phyloP scores from a whole-genome alignment of 1,140 invertebrate species.

The Drosophila funebris region DNA sequence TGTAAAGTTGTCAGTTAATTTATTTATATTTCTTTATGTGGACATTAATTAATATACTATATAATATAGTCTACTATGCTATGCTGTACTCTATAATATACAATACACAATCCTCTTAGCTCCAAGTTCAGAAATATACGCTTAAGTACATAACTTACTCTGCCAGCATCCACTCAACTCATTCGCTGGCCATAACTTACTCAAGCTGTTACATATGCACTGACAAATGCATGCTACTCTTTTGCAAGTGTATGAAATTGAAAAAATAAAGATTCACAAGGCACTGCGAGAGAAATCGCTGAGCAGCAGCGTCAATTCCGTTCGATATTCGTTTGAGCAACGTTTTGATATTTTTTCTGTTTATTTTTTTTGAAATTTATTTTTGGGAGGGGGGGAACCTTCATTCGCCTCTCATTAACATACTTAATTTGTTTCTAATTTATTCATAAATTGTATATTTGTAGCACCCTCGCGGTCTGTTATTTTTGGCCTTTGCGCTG shows the following conservation, averaged over 20 bases:
- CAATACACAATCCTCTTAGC: no score
- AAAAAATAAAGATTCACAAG: constrained; percentile 18
- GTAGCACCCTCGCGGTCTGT: constrained; percentile 61
- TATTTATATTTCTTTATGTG: no score
- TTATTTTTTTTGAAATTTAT: no score
- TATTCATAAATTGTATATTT: constrained; percentile 83
- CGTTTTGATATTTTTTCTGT: constrained; percentile 11
- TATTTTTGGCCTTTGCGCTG: constrained; percentile 45
- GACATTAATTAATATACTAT: no score
- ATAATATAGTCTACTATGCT: no score
- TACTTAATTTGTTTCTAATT: constrained; percentile 82
- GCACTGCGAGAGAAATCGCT: constrained; percentile 39
- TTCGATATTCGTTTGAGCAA: constrained; percentile 20
- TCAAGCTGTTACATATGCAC: neutral
- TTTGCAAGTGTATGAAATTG: constrained; percentile 16
- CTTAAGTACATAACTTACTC: no score
- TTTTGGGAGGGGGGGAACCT: neutral
- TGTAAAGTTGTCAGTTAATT: no score
- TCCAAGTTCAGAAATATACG: no score
- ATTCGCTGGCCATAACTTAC: no score
- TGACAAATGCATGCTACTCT: neutral
- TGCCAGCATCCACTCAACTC: no score
- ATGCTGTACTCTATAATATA: no score
- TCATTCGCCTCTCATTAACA: constrained; percentile 64
- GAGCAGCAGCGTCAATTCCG: constrained; percentile 23